Percentiles rank a stretch among this genome's conserved stretches.
These are phyloP conservation scores for Periphyllus acericola DNA, from an alignment of 2,888 invertebrate genomes.

Conservation along the genomic window DNA sequence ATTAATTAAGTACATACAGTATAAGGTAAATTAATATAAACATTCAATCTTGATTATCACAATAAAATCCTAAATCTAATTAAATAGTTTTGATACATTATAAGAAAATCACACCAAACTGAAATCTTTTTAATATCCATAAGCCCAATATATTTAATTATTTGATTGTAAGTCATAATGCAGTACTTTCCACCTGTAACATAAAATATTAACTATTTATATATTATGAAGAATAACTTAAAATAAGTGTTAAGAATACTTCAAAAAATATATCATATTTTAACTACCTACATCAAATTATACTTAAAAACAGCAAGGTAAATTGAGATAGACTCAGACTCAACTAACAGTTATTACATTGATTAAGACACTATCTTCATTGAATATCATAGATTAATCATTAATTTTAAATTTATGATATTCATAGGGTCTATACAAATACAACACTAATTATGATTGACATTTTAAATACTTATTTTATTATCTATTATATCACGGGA, in stretches of 20 bases:
- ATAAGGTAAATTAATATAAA: constrained; percentile 34
- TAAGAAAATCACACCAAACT: constrained; percentile 41
- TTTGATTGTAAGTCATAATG: constrained; percentile 47
- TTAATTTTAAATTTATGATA: too few species aligned
- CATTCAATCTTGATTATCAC: constrained; percentile 55
- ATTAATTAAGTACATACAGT: constrained; percentile 59
- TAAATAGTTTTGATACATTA: constrained; percentile 50
- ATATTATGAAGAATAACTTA: too few species aligned
- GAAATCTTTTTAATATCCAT: constrained; percentile 5
- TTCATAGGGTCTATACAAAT: too few species aligned
- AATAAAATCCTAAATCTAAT: constrained; percentile 52
- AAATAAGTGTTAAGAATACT: too few species aligned
- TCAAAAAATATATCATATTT: background rate
- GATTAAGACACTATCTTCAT: too few species aligned
- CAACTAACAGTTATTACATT: background rate
- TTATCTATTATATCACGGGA: too few species aligned
- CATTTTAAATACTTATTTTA: too few species aligned
- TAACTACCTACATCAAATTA: background rate
- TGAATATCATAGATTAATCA: too few species aligned
- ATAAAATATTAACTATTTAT: background rate
- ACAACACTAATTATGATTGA: too few species aligned
- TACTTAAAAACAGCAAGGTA: background rate
- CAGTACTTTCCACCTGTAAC: constrained; percentile 57
- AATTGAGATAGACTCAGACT: background rate
- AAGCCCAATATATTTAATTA: constrained; percentile 43